Evolutionary conservation across 2,797 vertebrate genomes (phyloP).

Genomic region (Hypotaenidia philippensis): DNA sequence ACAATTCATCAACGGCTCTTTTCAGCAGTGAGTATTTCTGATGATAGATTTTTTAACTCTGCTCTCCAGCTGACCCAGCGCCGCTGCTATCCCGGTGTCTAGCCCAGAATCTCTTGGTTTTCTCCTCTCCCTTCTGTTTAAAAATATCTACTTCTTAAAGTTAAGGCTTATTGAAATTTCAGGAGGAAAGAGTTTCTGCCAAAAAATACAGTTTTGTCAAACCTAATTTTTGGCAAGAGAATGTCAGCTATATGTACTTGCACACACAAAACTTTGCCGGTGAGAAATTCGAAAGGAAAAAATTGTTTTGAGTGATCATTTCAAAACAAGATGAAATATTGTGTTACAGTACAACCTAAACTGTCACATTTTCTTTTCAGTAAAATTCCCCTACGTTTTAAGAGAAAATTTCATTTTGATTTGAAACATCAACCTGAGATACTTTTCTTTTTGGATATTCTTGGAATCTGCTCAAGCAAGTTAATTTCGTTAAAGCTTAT

Average conservation of each 20-base stretch:
- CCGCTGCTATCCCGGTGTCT: neutral
- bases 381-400: neutral
- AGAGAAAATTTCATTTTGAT: neutral
- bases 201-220: constrained; percentile 39
- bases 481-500: neutral
- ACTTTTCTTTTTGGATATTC: constrained; percentile 1
- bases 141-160: constrained; percentile 21
- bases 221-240: constrained; percentile 20
- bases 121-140: constrained; percentile 34
- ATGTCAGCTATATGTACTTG: neutral
- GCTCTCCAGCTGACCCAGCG: constrained; percentile 15
- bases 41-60: neutral
- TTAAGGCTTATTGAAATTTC: constrained; percentile 40
- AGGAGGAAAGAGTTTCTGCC: constrained; percentile 5
- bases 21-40: neutral
- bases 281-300: constrained; percentile 14
- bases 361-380: neutral
- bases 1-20: neutral
- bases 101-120: constrained; percentile 13
- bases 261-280: neutral
- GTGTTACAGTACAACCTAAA: neutral
- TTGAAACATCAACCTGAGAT: neutral
- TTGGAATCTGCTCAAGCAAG: neutral
- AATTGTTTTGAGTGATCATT: constrained; percentile 18
- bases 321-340: constrained; percentile 46